Percentiles rank a stretch among this genome's conserved stretches.
Conservation (phyloP, 2,797 vertebrate species). For the Hippoglossus hippoglossus region DNA sequence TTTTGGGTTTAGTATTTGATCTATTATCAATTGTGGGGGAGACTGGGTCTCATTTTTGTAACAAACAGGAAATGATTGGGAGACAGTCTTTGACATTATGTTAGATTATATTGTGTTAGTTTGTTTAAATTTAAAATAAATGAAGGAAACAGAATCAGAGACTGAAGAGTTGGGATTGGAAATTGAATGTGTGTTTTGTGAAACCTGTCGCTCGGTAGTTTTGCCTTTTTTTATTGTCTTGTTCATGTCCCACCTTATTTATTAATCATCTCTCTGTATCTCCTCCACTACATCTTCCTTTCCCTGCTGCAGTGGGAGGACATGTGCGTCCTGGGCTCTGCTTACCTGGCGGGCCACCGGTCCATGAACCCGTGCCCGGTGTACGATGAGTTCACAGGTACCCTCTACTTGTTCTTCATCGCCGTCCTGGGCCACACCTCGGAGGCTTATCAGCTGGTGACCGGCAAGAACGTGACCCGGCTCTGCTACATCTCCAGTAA, state of each 20-base stretch:
- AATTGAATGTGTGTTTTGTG: no score
- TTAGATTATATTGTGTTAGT: no score
- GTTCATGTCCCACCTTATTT: background rate
- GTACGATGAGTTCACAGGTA: conserved; percentile 90
- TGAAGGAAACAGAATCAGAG: no score
- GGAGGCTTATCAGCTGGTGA: conserved; percentile 91
- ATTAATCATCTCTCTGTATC: background rate
- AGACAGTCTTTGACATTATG: no score
- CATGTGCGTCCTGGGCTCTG: conserved; percentile 87
- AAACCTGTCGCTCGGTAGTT: background rate
- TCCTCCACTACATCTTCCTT: background rate
- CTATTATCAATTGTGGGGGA: no score
- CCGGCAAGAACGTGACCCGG: conserved; percentile 91
- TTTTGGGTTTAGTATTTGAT: no score
- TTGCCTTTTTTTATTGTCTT: background rate
- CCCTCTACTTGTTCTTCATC: conserved; percentile 96
- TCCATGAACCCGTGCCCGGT: conserved; percentile 98
- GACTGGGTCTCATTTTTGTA: no score
- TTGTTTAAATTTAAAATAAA: no score
- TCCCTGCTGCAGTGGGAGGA: conserved; percentile 88
- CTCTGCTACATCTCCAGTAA: conserved; percentile 91
- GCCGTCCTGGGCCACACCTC: conserved; percentile 91
- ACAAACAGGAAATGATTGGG: no score
- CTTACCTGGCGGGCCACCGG: conserved; percentile 87
- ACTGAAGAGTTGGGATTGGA: no score